These are phyloP conservation scores for Drosophila kuntzei DNA, from an alignment of 2,888 invertebrate genomes.

Conservation along the genomic window DNA sequence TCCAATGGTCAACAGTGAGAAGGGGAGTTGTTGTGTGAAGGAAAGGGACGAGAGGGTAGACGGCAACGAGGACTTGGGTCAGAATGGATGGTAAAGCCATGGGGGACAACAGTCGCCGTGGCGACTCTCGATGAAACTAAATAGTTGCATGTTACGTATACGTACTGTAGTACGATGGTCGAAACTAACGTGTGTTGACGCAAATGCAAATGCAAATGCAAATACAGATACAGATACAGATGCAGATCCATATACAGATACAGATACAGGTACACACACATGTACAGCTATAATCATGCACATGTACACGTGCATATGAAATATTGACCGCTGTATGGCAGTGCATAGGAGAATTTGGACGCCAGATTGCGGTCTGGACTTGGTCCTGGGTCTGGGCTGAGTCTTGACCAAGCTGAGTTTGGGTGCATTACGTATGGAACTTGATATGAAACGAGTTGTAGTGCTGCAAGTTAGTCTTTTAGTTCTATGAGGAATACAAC, in stretches of 20 bases:
- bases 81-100: slow-evolving; percentile 3
- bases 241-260: slow-evolving; percentile 9
- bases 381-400: background rate
- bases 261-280: slow-evolving; percentile 14
- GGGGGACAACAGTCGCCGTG: slow-evolving; percentile 38
- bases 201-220: slow-evolving; percentile 59
- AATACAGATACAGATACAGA: slow-evolving; percentile 16
- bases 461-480: slow-evolving; percentile 10
- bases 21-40: background rate
- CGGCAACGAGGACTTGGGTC: background rate
- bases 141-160: slow-evolving; percentile 80
- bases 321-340: slow-evolving; percentile 66
- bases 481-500: slow-evolving; percentile 5
- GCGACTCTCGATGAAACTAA: slow-evolving; percentile 43
- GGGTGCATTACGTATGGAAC: slow-evolving; percentile 15
- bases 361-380: slow-evolving; percentile 33
- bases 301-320: slow-evolving; percentile 66
- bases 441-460: slow-evolving; percentile 10
- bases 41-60: background rate
- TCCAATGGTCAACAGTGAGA: slow-evolving; percentile 43
- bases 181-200: slow-evolving; percentile 51
- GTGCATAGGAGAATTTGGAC: slow-evolving; percentile 47
- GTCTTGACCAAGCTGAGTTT: slow-evolving; percentile 16
- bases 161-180: slow-evolving; percentile 63
- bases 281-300: slow-evolving; percentile 32